Conservation (phyloP, 2,113 vertebrate genomes). For the Guaruba guarouba region DNA sequence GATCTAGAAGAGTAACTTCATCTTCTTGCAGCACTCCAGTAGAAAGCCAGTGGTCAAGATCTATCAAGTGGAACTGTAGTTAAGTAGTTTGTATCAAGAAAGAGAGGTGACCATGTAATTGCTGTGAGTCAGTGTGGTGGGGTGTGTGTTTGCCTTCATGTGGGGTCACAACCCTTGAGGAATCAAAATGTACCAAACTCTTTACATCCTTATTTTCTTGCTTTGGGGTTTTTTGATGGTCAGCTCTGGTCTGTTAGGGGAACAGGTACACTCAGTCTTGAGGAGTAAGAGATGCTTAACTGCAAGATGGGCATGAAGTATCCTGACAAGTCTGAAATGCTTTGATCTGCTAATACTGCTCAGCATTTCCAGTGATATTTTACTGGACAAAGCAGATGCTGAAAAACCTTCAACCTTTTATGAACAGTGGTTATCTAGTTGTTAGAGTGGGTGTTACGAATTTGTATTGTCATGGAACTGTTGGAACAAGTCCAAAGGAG, state of each 20-base stretch:
- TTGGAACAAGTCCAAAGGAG: no score
- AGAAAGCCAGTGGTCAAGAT: not conserved
- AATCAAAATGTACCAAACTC: not conserved
- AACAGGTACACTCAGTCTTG: not conserved
- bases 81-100: not conserved
- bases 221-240: not conserved
- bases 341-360: not conserved
- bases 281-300: not conserved
- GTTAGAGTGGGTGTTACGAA: not conserved
- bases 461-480: not conserved
- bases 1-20: not conserved
- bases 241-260: not conserved
- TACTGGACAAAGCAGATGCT: not conserved
- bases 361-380: not conserved
- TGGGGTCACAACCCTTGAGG: not conserved
- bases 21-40: not conserved
- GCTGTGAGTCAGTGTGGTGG: no score
- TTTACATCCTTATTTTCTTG: not conserved
- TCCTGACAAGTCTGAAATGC: not conserved
- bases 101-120: not conserved
- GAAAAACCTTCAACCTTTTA: not conserved
- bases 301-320: not conserved
- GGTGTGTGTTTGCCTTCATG: not conserved
- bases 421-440: not conserved
- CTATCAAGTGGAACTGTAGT: not conserved